Evolutionary conservation across 2,113 vertebrate species (phyloP), one percentile per base, ranked within the genome.

Genomic region (Eubucco bourcierii): DNA sequence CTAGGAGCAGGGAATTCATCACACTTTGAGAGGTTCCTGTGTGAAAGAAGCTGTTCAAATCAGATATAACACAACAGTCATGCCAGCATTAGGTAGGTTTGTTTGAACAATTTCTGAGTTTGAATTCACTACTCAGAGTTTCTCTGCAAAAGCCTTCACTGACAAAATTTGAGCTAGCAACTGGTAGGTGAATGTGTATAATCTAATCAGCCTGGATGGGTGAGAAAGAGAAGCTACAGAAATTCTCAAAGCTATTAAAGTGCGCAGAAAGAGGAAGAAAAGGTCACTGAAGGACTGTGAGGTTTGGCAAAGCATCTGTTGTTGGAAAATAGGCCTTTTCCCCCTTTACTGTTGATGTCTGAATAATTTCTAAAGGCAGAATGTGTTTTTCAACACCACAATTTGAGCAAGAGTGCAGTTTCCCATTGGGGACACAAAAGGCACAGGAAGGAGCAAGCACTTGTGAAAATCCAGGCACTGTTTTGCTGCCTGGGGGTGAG

Each of bases 301-400:
- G 73, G 94, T 94, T 95, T 97, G 96, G 90, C 88, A 98, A 95
- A 96, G 78, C 81, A 77, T 90, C 87, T 84, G 66, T 25, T 68
- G 55, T 61, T 68, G 71, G 72, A 94, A 90, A 95, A 90, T 29
- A 81, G 29, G 59, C 27, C 41, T 90, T 96, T 34, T 90, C 47
- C 88, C 86, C 67, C 64, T 92, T 90, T 29, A 72, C 74, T 84
- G 50, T 65, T 88, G 44, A 75, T 92, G 37, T 56, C 60, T 39
- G 59, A 33, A 71, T 28, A 64, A 60, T 60, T 80, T 87, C 77
- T 60, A 78, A 84, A 64, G 52, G 8, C 52, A 74, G 58, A 63
- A 34, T 34, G 4, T 55, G 34, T 56, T 93, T 87, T 80, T 63
- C 56, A 76, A 64, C 8, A 67, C 15, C 10, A 56, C 67, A 84